These are phyloP conservation scores for Monodelphis domestica DNA, from an alignment of 2,797 vertebrate genomes.

Conservation along the genomic window DNA sequence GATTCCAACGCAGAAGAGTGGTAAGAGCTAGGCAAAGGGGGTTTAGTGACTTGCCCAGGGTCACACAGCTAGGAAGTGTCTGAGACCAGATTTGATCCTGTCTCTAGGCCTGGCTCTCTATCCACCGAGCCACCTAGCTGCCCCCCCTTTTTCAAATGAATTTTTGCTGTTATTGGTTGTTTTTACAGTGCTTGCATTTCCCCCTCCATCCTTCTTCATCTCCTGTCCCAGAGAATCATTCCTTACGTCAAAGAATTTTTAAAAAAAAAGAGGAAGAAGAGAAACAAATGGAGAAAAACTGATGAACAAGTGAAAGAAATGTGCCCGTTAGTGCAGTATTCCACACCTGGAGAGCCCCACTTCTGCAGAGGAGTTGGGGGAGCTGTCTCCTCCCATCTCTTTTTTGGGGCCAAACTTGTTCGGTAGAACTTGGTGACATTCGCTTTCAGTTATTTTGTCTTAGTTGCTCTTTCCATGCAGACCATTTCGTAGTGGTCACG, in stretches of 20 bases:
- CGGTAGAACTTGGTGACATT: neutral
- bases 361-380: neutral
- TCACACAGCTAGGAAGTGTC: too few species aligned
- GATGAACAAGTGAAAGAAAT: neutral
- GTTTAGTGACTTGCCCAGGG: too few species aligned
- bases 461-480: neutral
- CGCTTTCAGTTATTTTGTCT: neutral
- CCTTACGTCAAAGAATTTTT: neutral
- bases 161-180: neutral
- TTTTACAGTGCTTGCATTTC: neutral
- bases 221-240: neutral
- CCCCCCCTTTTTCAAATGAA: neutral
- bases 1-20: too few species aligned
- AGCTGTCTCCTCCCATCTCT: neutral
- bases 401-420: neutral
- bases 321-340: neutral
- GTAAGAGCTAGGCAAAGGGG: too few species aligned
- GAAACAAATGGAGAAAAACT: neutral
- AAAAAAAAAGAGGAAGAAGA: neutral
- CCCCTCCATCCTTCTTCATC: neutral
- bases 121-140: too few species aligned
- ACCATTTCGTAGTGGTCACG: neutral
- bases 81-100: too few species aligned
- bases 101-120: too few species aligned
- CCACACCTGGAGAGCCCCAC: neutral